Base-by-base conservation (phyloP, 92 coral and sea anemone genomes). In the Plumapathes pennacea region DNA sequence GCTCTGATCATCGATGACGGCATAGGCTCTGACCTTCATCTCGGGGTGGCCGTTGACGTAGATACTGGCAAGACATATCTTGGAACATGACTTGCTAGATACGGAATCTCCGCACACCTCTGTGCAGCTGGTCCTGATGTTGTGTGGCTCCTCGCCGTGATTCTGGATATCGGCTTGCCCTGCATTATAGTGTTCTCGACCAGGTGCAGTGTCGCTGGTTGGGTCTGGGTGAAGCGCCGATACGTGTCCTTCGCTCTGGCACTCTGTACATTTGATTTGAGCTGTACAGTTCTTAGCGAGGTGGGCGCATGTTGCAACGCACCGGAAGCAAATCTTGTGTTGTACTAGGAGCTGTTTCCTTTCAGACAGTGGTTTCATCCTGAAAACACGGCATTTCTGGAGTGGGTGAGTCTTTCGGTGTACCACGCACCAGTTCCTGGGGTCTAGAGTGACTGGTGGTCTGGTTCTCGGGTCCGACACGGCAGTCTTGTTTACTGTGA, bases 331-430 rank as follows among this genome's bases (percentile, higher is more conserved):
- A 17, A 69, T 43, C 14, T 48, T 38, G 32, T 69, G 34, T 27
- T 44, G 46, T 5, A 9, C 24, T 21, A 68, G 56, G 21, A 70
- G 22, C 27, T 37, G 30, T 25, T 38, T 70, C 50, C 78, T 58
- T n/a, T 58, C 78, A 10, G 22, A 48, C 18, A 29, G 32, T 5
- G 78, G 42, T 38, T 70, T 70, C 10, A 57, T 53, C 14, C 46
- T 33, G 24, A 70, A 59, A 18, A 39, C 69, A 21, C 78, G 64
- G 17, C 78, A 70, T 15, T 70, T 44, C 13, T 25, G 29, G 11
- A 70, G 30, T 4, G 78, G 78, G 50, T 70, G 78, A 4, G 78
- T 58, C 38, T 46, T 57, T 5, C 49, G 32, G 41, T 70, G 69
- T 23, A 57, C 32, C 19, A 49, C 0, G 31, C 78, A 70, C 69